Conservation (phyloP, 2,797 vertebrate genomes). For the Morelia viridis region DNA sequence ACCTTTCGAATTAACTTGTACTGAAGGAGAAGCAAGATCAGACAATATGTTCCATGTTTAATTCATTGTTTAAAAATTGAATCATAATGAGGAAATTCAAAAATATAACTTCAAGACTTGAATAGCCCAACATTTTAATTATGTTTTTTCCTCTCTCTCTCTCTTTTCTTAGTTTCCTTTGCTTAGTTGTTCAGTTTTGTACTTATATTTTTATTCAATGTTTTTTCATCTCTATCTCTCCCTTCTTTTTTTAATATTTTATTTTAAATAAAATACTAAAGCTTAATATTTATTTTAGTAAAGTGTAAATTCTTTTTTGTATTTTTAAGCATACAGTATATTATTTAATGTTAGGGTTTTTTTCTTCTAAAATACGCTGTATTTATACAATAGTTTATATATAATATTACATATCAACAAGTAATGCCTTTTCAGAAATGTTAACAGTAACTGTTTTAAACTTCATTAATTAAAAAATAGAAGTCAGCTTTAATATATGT, state of each 20-base stretch:
- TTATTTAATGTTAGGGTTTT: not conserved
- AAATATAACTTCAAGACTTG: not conserved
- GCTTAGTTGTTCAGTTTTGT: not conserved
- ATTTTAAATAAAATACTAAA: not conserved
- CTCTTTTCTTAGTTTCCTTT: not conserved
- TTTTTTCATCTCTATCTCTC: not conserved
- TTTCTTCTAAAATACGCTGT: not conserved
- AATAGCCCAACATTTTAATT: not conserved
- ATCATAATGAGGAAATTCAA: not conserved
- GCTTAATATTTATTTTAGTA: not conserved
- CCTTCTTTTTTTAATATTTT: not conserved
- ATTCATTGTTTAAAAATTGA: not conserved
- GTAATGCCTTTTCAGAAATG: not conserved
- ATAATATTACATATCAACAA: not conserved
- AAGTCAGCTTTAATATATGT: constrained; percentile 40
- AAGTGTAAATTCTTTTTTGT: not conserved
- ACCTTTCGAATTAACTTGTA: not conserved
- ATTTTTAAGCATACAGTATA: not conserved
- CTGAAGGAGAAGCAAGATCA: not conserved
- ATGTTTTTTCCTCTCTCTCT: not conserved
- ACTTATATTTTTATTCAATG: not conserved
- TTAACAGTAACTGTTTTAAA: not conserved
- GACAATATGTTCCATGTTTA: not conserved
- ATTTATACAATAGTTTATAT: not conserved
- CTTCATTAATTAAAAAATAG: constrained; percentile 20